Evolutionary conservation across 2,888 invertebrate genomes (phyloP).

Genomic region (Erannis defoliaria): DNA sequence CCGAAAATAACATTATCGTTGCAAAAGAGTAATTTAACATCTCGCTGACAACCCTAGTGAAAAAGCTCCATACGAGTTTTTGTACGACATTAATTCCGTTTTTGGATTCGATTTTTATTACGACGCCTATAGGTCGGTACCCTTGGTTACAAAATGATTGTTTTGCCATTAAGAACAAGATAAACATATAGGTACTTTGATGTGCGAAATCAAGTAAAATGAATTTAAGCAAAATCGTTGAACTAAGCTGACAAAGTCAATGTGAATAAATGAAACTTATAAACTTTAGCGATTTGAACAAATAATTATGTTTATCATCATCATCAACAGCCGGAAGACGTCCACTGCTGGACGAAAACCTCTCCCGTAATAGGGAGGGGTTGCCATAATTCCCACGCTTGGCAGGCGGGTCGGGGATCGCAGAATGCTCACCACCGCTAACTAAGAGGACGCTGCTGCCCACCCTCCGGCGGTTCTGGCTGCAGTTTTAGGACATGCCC

Average conservation of each 20-base stretch:
- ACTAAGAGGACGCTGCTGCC: too few species aligned
- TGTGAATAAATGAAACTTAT: background rate
- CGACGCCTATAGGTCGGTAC: background rate
- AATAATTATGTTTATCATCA: too few species aligned
- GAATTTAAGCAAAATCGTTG: background rate
- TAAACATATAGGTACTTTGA: background rate
- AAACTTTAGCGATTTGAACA: background rate
- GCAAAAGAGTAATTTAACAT: too few species aligned
- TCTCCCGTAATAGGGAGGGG: too few species aligned
- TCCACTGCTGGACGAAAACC: too few species aligned
- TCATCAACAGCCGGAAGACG: too few species aligned
- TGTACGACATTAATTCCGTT: background rate
- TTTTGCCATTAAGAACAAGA: background rate
- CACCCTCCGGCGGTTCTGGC: too few species aligned
- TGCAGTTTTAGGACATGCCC: too few species aligned
- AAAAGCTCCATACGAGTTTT: background rate
- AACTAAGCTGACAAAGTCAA: background rate
- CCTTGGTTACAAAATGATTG: conserved; percentile 10
- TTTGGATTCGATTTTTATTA: background rate
- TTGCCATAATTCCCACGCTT: too few species aligned
- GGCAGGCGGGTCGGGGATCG: too few species aligned
- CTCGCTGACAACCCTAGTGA: conserved; percentile 8
- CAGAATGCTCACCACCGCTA: too few species aligned
- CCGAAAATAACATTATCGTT: too few species aligned
- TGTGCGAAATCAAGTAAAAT: background rate